Evolutionary conservation across 2,113 vertebrate species (phyloP), one percentile per base, ranked within the genome.

Genomic region (Ascaphus truei): DNA sequence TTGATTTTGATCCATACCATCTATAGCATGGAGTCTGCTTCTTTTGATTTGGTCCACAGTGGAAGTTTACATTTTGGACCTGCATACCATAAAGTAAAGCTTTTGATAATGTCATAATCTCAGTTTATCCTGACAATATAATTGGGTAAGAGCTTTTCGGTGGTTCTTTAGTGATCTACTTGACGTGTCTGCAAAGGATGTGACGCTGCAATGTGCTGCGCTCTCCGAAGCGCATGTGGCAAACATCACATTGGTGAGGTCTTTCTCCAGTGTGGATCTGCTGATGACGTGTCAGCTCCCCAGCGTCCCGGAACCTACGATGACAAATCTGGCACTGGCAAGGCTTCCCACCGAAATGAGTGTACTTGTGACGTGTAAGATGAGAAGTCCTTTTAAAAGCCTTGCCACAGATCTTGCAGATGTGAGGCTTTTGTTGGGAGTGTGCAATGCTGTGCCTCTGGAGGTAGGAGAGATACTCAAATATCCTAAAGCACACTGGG

Each of bases 371-470:
- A 36, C 91, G 82, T 52, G 92, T 92, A 83, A 95, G 81, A 75
- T 95, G 92, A 72, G 93, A 93, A 60, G 93, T 91, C 64, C 91
- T 88, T 80, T 93, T 94, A 85, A 95, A 95, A 47, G 91, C 91
- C 75, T 95, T 95, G 57, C 89, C 90, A 8, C 93, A 96, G 51
- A 89, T 86, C 74, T 89, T 82, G 23, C 93, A 95, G 7, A 87
- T 77, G 3, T 95, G 92, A 7, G 94, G 92, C 81, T 95, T 94
- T 79, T 84, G 91, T 81, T 93, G 89, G 0, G 92, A 94, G 82
- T 94, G 93, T 0, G 93, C 91, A 80, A 95, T 90, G 78, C 92
- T 93, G 73, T 95, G 94, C 10, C 93, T 89, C 79, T 93, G 92
- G 7, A 94, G 87, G 77, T 94, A 92, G 0, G 92, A 95, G 65